Evolutionary conservation across 2,113 vertebrate species (phyloP).

Genomic region (Mungos mungo): DNA sequence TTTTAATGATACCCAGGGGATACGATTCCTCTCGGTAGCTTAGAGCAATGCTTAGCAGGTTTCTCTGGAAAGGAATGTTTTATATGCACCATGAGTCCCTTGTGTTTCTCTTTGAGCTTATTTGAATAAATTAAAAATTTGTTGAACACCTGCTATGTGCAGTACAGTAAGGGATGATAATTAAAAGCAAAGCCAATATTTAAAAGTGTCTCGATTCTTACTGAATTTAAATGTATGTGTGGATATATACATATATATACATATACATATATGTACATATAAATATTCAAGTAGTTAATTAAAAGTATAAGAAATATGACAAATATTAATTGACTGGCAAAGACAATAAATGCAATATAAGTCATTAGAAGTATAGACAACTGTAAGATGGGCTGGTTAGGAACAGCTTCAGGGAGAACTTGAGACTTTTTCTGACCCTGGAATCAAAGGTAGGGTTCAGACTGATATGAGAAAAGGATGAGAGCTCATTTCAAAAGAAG

Average conservation of each 20-base stretch:
- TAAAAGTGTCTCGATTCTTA: neutral
- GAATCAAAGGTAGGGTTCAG: neutral
- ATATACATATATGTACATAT: no score
- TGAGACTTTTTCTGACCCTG: neutral
- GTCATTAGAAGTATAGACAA: neutral
- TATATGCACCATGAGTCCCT: neutral
- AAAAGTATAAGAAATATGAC: slow-evolving; percentile 5
- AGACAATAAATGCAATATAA: neutral
- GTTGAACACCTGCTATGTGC: slow-evolving; percentile 2
- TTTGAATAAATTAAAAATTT: slow-evolving; percentile 49
- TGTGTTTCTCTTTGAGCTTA: neutral
- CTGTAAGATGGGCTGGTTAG: neutral
- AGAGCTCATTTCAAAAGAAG: neutral
- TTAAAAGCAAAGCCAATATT: slow-evolving; percentile 31
- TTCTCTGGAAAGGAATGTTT: slow-evolving; percentile 35
- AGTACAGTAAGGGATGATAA: neutral
- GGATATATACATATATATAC: neutral
- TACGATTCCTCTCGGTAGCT: slow-evolving; percentile 36
- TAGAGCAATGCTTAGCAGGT: slow-evolving; percentile 2
- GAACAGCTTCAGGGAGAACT: neutral
- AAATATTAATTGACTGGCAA: slow-evolving; percentile 24
- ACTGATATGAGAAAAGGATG: neutral
- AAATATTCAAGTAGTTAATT: slow-evolving; percentile 41
- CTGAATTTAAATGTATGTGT: slow-evolving; percentile 7
- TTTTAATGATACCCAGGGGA: slow-evolving; percentile 61